These are phyloP conservation scores for Laticauda colubrina DNA, from an alignment of 2,113 vertebrate genomes.

Conservation along the genomic window DNA sequence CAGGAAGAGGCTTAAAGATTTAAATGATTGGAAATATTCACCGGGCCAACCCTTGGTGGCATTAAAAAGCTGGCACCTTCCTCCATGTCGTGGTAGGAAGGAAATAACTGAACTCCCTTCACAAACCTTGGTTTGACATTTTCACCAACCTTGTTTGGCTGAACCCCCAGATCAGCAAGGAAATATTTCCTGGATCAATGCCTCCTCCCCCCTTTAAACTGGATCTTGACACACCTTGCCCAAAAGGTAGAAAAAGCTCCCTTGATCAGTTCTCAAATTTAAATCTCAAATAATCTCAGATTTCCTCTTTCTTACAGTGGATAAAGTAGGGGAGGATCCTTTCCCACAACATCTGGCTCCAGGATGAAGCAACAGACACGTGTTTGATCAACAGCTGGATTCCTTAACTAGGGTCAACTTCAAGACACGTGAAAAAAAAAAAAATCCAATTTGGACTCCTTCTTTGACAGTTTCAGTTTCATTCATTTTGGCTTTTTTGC, in stretches of 20 bases:
- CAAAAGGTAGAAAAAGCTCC: background rate
- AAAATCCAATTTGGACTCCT: no score
- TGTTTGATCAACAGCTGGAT: background rate
- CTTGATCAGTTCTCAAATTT: background rate
- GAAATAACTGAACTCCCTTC: background rate
- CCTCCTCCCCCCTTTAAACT: background rate
- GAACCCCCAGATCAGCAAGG: background rate
- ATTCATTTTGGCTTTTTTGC: background rate
- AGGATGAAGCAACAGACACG: background rate
- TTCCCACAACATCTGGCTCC: background rate
- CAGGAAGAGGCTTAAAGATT: background rate
- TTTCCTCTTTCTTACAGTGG: background rate
- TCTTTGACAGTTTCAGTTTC: background rate
- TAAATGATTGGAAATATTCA: background rate
- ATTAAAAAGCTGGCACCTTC: background rate
- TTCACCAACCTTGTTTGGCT: background rate
- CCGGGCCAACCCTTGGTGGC: background rate
- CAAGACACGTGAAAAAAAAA: background rate
- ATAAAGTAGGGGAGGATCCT: background rate
- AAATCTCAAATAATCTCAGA: background rate
- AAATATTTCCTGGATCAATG: background rate
- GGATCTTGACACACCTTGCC: background rate
- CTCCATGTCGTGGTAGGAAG: background rate
- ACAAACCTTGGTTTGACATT: background rate
- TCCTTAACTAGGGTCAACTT: background rate